A percentile compares a stretch with the other conserved stretches of the same genome.
phyloP scores from a whole-genome alignment of 2,888 invertebrate species.

The Operophtera brumata region DNA sequence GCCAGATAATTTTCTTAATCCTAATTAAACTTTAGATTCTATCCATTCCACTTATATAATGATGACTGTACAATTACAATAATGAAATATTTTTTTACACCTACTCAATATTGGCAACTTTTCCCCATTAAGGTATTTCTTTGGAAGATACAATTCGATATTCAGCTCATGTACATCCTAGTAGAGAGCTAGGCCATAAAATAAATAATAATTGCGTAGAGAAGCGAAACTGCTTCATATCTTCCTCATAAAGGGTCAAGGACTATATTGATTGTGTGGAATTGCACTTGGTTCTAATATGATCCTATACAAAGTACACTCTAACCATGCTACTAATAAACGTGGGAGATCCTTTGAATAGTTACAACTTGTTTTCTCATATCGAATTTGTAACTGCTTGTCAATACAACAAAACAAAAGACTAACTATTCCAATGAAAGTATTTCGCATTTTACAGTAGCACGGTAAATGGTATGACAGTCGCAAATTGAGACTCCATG shows the following conservation, averaged over 20 bases:
- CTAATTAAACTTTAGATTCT: conserved; percentile 15
- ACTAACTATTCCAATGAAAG: too few species aligned
- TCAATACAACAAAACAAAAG: too few species aligned
- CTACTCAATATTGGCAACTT: conserved; percentile 61
- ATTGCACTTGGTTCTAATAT: too few species aligned
- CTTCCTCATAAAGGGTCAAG: neutral
- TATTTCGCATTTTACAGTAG: too few species aligned
- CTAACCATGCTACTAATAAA: too few species aligned
- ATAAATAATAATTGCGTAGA: neutral
- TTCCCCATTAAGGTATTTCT: conserved; percentile 43
- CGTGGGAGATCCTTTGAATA: too few species aligned
- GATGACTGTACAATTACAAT: conserved; percentile 42
- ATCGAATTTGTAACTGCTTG: too few species aligned
- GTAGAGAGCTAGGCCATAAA: conserved; percentile 10
- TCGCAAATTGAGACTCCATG: too few species aligned
- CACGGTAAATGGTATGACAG: too few species aligned
- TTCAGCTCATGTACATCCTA: conserved; percentile 6
- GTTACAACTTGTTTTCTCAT: too few species aligned
- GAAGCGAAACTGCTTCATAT: neutral
- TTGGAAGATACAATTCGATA: conserved; percentile 51
- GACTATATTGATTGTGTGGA: neutral
- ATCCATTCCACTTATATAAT: conserved; percentile 18
- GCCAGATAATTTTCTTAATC: conserved; percentile 30
- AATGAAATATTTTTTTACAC: conserved; percentile 46
- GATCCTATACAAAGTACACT: too few species aligned